phyloP scores from a whole-genome alignment of 2,888 invertebrate genomes.

The Drosophila trichaetosa region DNA sequence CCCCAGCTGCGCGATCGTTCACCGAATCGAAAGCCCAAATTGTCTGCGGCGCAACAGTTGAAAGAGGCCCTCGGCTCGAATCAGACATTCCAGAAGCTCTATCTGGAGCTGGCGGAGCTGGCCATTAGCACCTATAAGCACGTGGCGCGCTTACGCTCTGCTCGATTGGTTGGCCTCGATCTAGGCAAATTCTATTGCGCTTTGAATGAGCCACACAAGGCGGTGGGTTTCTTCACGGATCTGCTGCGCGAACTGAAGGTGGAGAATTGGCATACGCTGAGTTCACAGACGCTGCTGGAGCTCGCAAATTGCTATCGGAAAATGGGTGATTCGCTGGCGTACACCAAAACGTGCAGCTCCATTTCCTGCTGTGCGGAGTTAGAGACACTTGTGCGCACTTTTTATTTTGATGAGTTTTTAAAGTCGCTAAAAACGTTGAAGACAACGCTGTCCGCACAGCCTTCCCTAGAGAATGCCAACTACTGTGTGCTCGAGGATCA shows the following conservation, averaged over 20 bases:
- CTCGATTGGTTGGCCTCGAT: constrained; percentile 94
- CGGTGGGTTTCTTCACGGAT: constrained; percentile 94
- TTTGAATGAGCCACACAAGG: constrained; percentile 93
- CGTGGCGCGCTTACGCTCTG: constrained; percentile 92
- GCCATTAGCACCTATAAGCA: constrained; percentile 99
- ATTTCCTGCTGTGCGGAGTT: constrained; percentile 91
- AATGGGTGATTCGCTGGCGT: constrained; percentile 90
- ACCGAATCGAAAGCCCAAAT: constrained; percentile 85
- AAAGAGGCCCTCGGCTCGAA: constrained; percentile 96
- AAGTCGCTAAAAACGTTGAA: constrained; percentile 86
- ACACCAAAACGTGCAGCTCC: constrained; percentile 91
- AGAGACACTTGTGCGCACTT: constrained; percentile 90
- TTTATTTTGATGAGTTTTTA: constrained; percentile 93
- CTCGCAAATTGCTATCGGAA: constrained; percentile 93
- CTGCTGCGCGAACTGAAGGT: constrained; percentile 93
- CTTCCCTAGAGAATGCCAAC: constrained; percentile 82
- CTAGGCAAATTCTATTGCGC: constrained; percentile 96
- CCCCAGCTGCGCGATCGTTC: constrained; percentile 85
- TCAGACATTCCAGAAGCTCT: constrained; percentile 94
- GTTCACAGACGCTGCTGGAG: constrained; percentile 93
- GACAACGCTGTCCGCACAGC: constrained; percentile 78
- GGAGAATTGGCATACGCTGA: constrained; percentile 94
- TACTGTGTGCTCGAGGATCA: constrained; percentile 85
- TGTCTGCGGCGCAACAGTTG: constrained; percentile 90
- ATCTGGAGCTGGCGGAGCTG: constrained; percentile 96